A percentile compares a stretch with the other conserved stretches of the same genome.
Conservation (phyloP, 2,113 vertebrate genomes). For the Malurus alboscapulatus region DNA sequence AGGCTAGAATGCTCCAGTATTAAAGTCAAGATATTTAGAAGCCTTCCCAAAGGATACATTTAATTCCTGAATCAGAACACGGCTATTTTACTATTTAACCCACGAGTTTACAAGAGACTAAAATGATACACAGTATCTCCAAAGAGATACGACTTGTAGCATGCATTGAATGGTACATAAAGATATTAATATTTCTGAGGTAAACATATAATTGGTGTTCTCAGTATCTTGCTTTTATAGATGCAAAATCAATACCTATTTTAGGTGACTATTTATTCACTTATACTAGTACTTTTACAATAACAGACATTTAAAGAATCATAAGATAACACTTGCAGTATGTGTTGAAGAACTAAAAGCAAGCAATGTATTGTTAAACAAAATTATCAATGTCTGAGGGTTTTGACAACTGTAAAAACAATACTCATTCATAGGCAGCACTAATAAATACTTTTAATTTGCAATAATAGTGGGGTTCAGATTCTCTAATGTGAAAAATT, state of each 20-base stretch:
- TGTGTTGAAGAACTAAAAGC: slow-evolving; percentile 2
- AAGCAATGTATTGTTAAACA: slow-evolving; percentile 14
- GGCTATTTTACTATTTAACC: neutral
- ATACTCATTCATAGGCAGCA: neutral
- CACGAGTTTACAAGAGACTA: neutral
- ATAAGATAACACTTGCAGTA: neutral
- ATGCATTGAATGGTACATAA: neutral
- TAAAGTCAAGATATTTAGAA: slow-evolving; percentile 5
- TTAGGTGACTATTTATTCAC: neutral
- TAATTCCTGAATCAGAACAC: neutral
- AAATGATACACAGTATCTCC: neutral
- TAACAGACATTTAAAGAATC: slow-evolving; percentile 14
- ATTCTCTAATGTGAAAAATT: neutral
- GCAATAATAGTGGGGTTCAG: neutral
- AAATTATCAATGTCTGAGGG: slow-evolving; percentile 3
- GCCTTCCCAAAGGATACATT: neutral
- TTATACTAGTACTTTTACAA: neutral
- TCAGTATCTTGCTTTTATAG: slow-evolving; percentile 15
- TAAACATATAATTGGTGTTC: neutral
- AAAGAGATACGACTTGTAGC: neutral
- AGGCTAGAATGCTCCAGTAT: neutral
- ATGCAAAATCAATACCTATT: slow-evolving; percentile 8
- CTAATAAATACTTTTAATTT: slow-evolving; percentile 54
- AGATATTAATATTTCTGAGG: neutral
- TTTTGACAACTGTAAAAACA: slow-evolving; percentile 34